Base-by-base conservation (phyloP, 2,888 invertebrate species). In the Drosophila anomalipes region DNA sequence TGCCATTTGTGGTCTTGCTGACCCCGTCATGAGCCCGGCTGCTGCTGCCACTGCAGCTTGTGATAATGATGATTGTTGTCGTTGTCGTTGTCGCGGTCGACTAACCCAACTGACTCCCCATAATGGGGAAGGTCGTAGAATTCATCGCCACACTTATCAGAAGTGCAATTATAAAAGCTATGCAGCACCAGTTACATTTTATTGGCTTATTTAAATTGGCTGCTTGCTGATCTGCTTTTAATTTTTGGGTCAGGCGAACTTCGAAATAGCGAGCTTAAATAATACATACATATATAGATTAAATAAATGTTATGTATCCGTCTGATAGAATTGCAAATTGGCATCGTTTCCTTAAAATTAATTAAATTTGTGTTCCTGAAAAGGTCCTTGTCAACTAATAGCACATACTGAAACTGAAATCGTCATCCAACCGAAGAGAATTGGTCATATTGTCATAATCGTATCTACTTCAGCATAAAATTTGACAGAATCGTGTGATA, bases 111-210 rank as follows among this genome's bases (percentile, higher is more conserved):
- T 67, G 60, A 66, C 70, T 49, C 65, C 58, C 69, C 53, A 28
- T 33, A 58, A 56, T 35, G 60, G 61, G 52, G 57, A 9, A 44
- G 64, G 61, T 47, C 59, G 49, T 65, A 47, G 22, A 22, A 47
- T 16, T 47, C 47, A 47, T 47, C 22, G 47, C 22, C 22, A 16
- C 71, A 54, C 82, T 86, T 84, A 89, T 89, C 87, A 82, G 69
- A 81, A 84, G 86, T 86, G 87, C 86, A 86, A 89, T 89, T 86
- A 86, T 74, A 77, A 68, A 53, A 68, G 71, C 66, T 66, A 61
- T 60, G 62, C 39, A 64, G 56, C 39, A 47, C 44, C 30, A 19
- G 56, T 51, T 62, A 72, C 65, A 72, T 74, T 70, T 41, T 71
- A 70, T 74, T 61, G 61, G 32, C 60, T 49, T n/a, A 52, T 72